Base-by-base conservation (phyloP, 1,140 invertebrate genomes). In the Ostrea denselamellosa region DNA sequence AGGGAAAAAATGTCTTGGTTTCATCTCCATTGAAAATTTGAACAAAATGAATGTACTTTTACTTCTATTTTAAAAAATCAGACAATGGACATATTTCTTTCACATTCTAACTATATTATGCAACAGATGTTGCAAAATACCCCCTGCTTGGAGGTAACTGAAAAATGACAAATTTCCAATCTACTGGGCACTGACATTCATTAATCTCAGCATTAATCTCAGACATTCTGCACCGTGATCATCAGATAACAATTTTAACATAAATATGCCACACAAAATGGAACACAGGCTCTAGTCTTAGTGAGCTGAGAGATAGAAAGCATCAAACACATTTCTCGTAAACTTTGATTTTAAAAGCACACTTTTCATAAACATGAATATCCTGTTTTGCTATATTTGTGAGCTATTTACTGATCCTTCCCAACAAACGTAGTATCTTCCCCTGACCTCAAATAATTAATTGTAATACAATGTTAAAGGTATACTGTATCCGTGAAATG, bases 241-340 rank as follows among this genome's bases (percentile, higher is more conserved):
- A 34, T 12, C 68, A 14, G 68, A 77, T 77, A 77, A 77, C 25
- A 25, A 34, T 25, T 77, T 77, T 77, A 77, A 77, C 68, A 77
- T 77, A 77, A 77, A 77, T 77, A 77, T 77, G 68, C 68, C 68
- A 77, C 68, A 77, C 68, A 77, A 25, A 77, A 77, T 77, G 25
- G 68, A 77, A 77, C 68, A 77, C 68, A 77, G 68, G 25, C 68
- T 25, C 10, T 12, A 77, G 68, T 77, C 22, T 77, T 34, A 10
- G 28, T 25, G 8, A 34, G 28, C 12, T 77, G 68, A 77, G 22
- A 71, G 68, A 71, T 25, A 77, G 68, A 77, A 77, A 12, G 68
- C 68, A 28, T 77, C 68, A 77, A 77, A 77, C 68, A 34, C 22
- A 28, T 77, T 77, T 77, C 68, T 77, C 12, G 68, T 25, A 28